Base-by-base conservation (phyloP, 2,888 invertebrate genomes). In the Lithosia quadra region DNA sequence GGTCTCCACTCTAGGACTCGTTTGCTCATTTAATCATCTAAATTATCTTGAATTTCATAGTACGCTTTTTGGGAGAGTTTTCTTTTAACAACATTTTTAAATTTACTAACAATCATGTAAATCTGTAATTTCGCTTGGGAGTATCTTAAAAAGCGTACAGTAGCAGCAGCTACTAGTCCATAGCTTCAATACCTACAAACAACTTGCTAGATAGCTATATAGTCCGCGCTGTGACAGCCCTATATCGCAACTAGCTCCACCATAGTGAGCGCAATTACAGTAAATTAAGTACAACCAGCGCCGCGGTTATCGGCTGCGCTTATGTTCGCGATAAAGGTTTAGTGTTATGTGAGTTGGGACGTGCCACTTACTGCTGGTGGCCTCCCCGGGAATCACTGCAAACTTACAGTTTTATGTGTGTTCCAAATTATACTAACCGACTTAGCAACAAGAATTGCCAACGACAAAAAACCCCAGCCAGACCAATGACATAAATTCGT, bases 181-280 rank as follows among this genome's bases (percentile, higher is more conserved):
- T 7, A 43, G 18, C 43, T 43, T 43, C n/a, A 3, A 43, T 43
- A 43, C 15, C 43, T 43, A 3, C 18, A 15, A 43, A 43, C 43
- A 43, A 43, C 18, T 43, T 43, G 18, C 5, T 43, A 18, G 43
- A 18, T 49, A 49, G 7, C 43, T n/a, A 8, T 0, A 33, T 34
- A 15, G 34, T 36, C 0, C 22, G 1, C 18, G 28, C 22, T 49
- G 49, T 13, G 56, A 33, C 63, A 56, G 60, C 68, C 62, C 76
- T 78, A 28, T 9, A 2, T 15, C 28, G 13, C 36, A 72, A 70
- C 76, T 68, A 67, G 68, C 62, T 70, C 65, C 73, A 73, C 79
- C 79, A 77, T 77, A 81, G 82, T 82, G 79, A 77, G 77, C 79
- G 75, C 83, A 84, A 84, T 85, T 83, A 86, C 78, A 84, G 78